Conservation (phyloP, 2,888 invertebrate species). For the Chrysolina americana region DNA sequence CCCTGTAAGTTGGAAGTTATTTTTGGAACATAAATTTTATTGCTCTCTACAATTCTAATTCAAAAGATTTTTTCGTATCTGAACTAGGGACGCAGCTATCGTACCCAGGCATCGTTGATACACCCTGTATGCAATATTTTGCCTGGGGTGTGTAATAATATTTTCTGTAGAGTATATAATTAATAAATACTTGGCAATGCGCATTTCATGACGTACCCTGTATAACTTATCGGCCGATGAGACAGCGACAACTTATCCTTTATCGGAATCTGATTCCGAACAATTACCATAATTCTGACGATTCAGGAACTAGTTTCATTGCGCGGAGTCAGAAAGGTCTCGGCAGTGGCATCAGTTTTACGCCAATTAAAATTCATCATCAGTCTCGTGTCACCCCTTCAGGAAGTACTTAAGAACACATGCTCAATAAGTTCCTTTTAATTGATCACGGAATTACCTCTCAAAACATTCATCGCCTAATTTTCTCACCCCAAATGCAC, state of each 20-base stretch:
- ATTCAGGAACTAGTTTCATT: slow-evolving; percentile 11
- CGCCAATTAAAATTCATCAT: slow-evolving; percentile 32
- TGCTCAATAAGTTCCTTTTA: slow-evolving; percentile 41
- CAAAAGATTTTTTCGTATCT: too few relatives aligned
- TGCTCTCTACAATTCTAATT: too few relatives aligned
- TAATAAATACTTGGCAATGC: too few relatives aligned
- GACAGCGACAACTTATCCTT: not conserved
- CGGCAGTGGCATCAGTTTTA: slow-evolving; percentile 9
- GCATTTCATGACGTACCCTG: not conserved
- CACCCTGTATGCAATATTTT: too few relatives aligned
- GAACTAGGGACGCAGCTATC: too few relatives aligned
- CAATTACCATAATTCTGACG: slow-evolving; percentile 17
- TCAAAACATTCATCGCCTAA: slow-evolving; percentile 35
- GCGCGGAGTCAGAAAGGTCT: slow-evolving; percentile 10
- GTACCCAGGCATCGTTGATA: too few relatives aligned
- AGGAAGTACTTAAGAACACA: slow-evolving; percentile 40
- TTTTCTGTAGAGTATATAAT: too few relatives aligned
- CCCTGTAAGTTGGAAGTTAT: too few relatives aligned
- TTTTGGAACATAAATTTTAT: too few relatives aligned
- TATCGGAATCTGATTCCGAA: not conserved
- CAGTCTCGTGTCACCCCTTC: slow-evolving; percentile 31
- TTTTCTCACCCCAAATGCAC: slow-evolving; percentile 31
- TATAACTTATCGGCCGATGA: not conserved
- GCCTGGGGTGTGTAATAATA: too few relatives aligned
- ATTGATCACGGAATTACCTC: slow-evolving; percentile 40